phyloP scores from a whole-genome alignment of 2,888 invertebrate species.

The Lamproptera curius region DNA sequence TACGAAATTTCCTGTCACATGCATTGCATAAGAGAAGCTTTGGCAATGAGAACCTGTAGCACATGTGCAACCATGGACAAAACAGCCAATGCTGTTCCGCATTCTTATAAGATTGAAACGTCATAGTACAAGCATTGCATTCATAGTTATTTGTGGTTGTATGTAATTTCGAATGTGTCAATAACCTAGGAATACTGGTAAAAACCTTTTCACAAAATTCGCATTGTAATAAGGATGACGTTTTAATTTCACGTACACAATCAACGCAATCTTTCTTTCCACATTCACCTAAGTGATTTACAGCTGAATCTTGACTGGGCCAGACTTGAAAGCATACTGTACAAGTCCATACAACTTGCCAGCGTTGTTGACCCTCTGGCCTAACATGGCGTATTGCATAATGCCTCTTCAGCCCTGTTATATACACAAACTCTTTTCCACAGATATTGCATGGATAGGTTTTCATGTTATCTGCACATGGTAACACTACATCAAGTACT shows the following conservation, averaged over 20 bases:
- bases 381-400: conserved; percentile 54
- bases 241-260: conserved; percentile 61
- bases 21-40: conserved; percentile 66
- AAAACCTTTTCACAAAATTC: conserved; percentile 69
- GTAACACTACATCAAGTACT: conserved; percentile 50
- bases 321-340: conserved; percentile 71
- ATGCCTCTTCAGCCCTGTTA: conserved; percentile 65
- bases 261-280: conserved; percentile 47
- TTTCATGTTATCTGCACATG: conserved; percentile 51
- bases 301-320: conserved; percentile 58
- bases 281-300: conserved; percentile 55
- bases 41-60: conserved; percentile 59
- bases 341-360: conserved; percentile 73
- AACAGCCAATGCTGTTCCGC: conserved; percentile 64
- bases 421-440: conserved; percentile 68
- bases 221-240: conserved; percentile 64
- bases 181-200: conserved; percentile 62
- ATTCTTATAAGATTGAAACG: conserved; percentile 55
- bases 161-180: conserved; percentile 71
- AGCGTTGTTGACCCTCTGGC: conserved; percentile 51
- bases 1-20: conserved; percentile 69
- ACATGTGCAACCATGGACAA: conserved; percentile 59
- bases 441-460: conserved; percentile 63
- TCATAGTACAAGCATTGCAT: conserved; percentile 73
- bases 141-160: conserved; percentile 82